Base-by-base conservation (phyloP, 2,888 invertebrate genomes). In the Sturmia bella region DNA sequence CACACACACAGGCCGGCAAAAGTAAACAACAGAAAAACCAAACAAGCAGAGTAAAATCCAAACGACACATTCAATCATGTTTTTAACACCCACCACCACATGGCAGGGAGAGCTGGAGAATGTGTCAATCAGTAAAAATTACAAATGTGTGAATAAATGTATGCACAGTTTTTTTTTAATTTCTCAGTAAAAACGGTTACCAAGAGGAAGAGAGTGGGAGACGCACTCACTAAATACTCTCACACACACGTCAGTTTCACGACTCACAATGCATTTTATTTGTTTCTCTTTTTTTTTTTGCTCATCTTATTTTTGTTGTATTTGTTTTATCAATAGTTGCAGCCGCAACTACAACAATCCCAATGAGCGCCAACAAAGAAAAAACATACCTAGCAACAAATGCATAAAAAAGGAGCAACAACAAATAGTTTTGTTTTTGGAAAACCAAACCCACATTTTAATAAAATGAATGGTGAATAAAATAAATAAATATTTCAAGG, bases 401-500 rank as follows among this genome's bases (percentile, higher is more conserved):
- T 13, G 6, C 17, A 54, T 24, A 45, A 32, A 32, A 13, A 50
- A 52, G n/a, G n/a, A 37, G 56, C 9, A 21, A 43, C 0, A 50
- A 48, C 15, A 24, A 19, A 24, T 43, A 6, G 32, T 32, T 57
- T 57, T 57, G 32, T 32, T 57, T 57, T 57, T 69, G 4, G 19
- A 43, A 7, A 59, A 61, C 69, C 76, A 45, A 76, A 54, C 68
- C 76, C 68, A 69, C 37, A 48, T 61, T 76, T 69, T 24, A 41
- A 50, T 27, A 52, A 17, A 75, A 59, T 41, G 39, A 54, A 45
- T 78, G 64, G 63, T 52, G 54, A 66, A 66, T 68, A 64, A 64
- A 63, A 63, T 45, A 78, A 72, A 57, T 57, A 72, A 73, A 73
- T 66, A 61, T 66, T 79, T 73, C 72, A 79, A 79, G 78, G 78